Evolutionary conservation across 2,888 invertebrate species (phyloP).

Genomic region (Petrolisthes cinctipes): DNA sequence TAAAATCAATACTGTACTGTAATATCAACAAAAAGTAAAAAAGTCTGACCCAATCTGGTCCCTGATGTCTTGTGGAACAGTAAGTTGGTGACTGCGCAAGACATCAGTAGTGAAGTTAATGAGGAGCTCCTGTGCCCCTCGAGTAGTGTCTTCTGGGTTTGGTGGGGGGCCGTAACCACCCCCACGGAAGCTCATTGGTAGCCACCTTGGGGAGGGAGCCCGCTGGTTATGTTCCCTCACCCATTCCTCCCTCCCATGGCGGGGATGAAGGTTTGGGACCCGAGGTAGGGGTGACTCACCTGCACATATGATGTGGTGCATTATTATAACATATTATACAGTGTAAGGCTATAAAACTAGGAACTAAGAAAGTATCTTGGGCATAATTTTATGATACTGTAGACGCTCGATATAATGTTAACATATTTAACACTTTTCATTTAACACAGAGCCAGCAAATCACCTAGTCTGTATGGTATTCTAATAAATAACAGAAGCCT

Average conservation of each 20-base stretch:
- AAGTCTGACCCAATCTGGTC: slow-evolving; percentile 6
- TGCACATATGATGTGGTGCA: too few relatives aligned
- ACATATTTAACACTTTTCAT: too few relatives aligned
- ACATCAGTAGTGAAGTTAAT: slow-evolving; percentile 53
- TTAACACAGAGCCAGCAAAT: neutral
- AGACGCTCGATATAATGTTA: too few relatives aligned
- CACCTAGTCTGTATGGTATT: neutral
- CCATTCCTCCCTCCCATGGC: too few relatives aligned
- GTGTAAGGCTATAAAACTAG: too few relatives aligned
- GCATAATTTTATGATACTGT: too few relatives aligned
- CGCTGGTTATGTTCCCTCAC: too few relatives aligned
- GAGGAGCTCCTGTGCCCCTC: slow-evolving; percentile 50
- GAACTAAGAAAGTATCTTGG: too few relatives aligned
- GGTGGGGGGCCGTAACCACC: slow-evolving; percentile 31
- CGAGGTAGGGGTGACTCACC: too few relatives aligned
- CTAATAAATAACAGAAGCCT: too few relatives aligned
- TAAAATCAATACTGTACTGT: neutral
- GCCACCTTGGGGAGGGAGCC: neutral
- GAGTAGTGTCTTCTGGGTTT: slow-evolving; percentile 21
- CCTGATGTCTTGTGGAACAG: slow-evolving; percentile 25
- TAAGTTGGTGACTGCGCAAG: slow-evolving; percentile 37
- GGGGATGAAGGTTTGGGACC: too few relatives aligned
- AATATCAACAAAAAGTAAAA: neutral
- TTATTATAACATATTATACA: too few relatives aligned
- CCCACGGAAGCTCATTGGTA: slow-evolving; percentile 30